Base-by-base conservation (phyloP, 2,797 vertebrate genomes). In the Hemibagrus guttatus region DNA sequence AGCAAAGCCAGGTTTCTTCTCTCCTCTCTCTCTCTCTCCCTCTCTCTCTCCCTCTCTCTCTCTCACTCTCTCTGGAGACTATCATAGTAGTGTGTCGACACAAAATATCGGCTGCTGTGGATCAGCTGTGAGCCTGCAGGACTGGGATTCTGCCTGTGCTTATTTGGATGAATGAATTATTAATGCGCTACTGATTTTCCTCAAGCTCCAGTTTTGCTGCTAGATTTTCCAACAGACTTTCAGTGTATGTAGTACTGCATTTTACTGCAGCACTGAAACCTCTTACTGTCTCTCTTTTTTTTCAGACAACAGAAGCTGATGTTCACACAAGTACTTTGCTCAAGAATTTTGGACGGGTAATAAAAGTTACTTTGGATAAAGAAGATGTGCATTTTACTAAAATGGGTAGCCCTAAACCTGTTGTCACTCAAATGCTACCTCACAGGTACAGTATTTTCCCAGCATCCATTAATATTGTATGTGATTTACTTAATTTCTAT, bases 401-500 rank as follows among this genome's bases (percentile, higher is more conserved):
- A 96, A 97, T 97, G 97, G 97, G 96, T 97, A 97, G 96, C 97
- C 95, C 93, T 97, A 96, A 96, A 96, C 95, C 95, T 97, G 92
- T 96, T 98, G 96, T 96, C 96, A 95, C 94, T 98, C 96, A 96
- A 95, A 94, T 94, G 92, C 91, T 96, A 95, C 93, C 96, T 95
- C 90, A 91, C 96, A 96, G 97, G 97, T 98, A 95, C 95, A 95
- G 92, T 89, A 91, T 94, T 93, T 89, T 94, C 94, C 87, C 93
- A 94, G 92, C 92, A 88, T 88, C 88, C 92, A 94, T 93, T 96
- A 92, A 95, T 95, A 95, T 93, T 95, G 95, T 93, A 28, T 6
- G 11, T 28, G 74, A 76, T 54, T 12, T 75, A 26, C 23, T n/a
- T 75, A 28, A 75, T 75, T 75, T 17, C 13, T 6, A 28, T 49